Conservation (phyloP, 30 jellyfish, hydroid and myxozoan species). For the Aurelia aurita complex sp. Pacific region DNA sequence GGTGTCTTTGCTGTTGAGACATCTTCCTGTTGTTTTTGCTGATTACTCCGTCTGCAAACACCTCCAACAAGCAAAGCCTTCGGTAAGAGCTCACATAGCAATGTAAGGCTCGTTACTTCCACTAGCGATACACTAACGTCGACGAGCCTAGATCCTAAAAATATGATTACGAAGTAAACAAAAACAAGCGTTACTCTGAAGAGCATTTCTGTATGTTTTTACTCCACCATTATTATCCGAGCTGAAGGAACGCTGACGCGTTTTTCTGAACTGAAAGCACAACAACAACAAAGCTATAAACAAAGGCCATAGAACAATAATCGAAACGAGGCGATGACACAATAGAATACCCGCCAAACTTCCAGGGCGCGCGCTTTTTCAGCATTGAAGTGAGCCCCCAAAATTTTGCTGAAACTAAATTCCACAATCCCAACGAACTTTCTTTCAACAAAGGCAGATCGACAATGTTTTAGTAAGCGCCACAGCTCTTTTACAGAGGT, state of each 20-base stretch:
- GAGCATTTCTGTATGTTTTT: constrained; percentile 36
- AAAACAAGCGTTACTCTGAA: constrained; percentile 51
- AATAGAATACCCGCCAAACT: constrained; percentile 52
- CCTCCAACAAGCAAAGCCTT: constrained; percentile 17
- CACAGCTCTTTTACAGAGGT: too few species aligned
- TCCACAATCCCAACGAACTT: too few species aligned
- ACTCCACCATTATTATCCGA: not conserved
- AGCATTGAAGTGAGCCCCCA: not conserved
- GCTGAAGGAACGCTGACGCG: not conserved
- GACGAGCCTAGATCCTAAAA: constrained; percentile 69
- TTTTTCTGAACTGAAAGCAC: not conserved
- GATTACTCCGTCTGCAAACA: not conserved
- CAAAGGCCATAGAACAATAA: constrained; percentile 13
- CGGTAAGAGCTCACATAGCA: constrained; percentile 31
- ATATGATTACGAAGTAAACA: constrained; percentile 53
- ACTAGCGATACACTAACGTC: constrained; percentile 65
- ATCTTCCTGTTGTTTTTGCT: constrained; percentile 1
- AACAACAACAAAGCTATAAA: not conserved
- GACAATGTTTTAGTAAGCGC: too few species aligned
- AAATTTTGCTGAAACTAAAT: too few species aligned
- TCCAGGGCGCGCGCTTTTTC: constrained; percentile 1
- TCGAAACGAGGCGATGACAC: constrained; percentile 46
- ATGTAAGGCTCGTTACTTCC: constrained; percentile 49
- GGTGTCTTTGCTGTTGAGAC: not conserved
- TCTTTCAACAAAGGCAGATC: too few species aligned